Conservation (phyloP, 1,140 invertebrate species). For the Eulimnadia texana region DNA sequence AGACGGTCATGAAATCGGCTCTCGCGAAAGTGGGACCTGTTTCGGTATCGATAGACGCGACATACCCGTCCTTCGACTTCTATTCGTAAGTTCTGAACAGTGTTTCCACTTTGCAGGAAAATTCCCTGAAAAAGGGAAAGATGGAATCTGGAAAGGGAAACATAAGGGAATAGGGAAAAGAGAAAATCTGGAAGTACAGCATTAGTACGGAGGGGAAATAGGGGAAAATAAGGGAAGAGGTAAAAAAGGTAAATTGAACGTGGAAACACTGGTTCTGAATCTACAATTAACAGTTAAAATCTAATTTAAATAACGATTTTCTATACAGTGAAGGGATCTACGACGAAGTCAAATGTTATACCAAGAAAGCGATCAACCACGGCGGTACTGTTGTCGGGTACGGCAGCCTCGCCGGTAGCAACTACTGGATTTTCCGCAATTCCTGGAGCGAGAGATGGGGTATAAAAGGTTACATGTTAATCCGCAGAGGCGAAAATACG, state of each 20-base stretch:
- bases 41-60: background rate
- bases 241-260: no score
- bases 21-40: background rate
- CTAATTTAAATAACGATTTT: background rate
- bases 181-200: no score
- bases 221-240: no score
- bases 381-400: background rate
- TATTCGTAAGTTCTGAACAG: background rate
- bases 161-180: no score
- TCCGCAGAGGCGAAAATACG: background rate
- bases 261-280: no score
- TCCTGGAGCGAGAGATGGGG: background rate
- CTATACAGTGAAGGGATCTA: background rate
- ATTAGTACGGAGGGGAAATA: no score
- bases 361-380: background rate
- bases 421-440: slow-evolving; percentile 4
- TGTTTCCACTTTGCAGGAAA: no score
- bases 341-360: background rate
- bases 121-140: no score
- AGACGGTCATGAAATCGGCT: background rate
- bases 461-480: background rate
- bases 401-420: background rate
- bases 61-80: background rate
- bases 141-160: no score
- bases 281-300: no score